Conservation (phyloP, 1,140 invertebrate species). For the Drosophila leontia region DNA sequence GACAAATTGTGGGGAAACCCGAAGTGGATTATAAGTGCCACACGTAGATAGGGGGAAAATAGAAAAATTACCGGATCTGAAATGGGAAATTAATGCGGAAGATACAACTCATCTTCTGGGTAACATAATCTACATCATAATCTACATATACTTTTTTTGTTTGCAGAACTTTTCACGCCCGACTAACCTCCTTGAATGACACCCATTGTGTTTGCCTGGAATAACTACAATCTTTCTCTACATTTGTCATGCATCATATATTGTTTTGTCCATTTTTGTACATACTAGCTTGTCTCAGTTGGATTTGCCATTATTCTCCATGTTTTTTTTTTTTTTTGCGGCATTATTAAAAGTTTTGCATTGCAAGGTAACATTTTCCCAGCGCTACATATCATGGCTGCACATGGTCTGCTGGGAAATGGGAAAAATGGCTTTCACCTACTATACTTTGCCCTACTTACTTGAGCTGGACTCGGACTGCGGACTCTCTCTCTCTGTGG, state of each 20-base stretch:
- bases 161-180: slow-evolving; percentile 21
- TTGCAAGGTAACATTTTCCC: slow-evolving; percentile 52
- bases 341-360: slow-evolving; percentile 74
- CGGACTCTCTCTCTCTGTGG: background rate
- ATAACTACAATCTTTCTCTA: slow-evolving; percentile 33
- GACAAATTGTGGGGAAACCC: slow-evolving; percentile 36
- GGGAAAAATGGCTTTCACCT: slow-evolving; percentile 22
- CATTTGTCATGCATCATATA: slow-evolving; percentile 72
- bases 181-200: slow-evolving; percentile 27
- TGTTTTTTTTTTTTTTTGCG: slow-evolving; percentile 37
- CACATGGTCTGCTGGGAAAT: slow-evolving; percentile 56
- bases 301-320: slow-evolving; percentile 34
- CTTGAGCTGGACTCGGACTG: slow-evolving; percentile 4
- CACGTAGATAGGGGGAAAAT: background rate
- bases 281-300: slow-evolving; percentile 9
- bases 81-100: background rate
- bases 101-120: slow-evolving; percentile 3
- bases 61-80: slow-evolving; percentile 6
- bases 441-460: slow-evolving; percentile 39
- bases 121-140: slow-evolving; percentile 24
- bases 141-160: slow-evolving; percentile 13
- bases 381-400: slow-evolving; percentile 42
- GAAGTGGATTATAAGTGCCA: slow-evolving; percentile 27
- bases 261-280: slow-evolving; percentile 61
- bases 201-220: slow-evolving; percentile 30